A percentile compares a stretch with the other conserved stretches of the same genome.
Conservation (phyloP, 2,888 invertebrate species). For the Ametastegia equiseti region DNA sequence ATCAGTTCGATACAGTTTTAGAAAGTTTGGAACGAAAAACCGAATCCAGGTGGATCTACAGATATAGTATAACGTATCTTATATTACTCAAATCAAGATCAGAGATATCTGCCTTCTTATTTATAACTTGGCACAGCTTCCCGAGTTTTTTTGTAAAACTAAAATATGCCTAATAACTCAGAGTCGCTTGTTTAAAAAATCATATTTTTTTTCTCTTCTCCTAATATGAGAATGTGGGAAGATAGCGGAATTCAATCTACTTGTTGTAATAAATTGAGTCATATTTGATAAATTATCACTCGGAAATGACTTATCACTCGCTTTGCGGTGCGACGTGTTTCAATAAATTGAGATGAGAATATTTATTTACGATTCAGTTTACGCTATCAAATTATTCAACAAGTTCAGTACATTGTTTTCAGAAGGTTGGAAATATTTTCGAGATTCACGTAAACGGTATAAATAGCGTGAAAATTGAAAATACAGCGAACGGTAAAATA, state of each 20-base stretch:
- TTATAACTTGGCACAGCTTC: slow-evolving; percentile 43
- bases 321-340: neutral
- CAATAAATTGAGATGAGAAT: neutral
- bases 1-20: neutral
- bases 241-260: neutral
- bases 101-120: slow-evolving; percentile 17
- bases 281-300: slow-evolving; percentile 20
- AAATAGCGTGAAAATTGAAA: neutral
- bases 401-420: neutral
- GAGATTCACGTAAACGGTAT: neutral
- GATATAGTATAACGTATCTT: slow-evolving; percentile 9
- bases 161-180: neutral
- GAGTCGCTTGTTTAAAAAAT: neutral
- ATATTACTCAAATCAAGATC: slow-evolving; percentile 22
- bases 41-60: neutral
- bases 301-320: slow-evolving; percentile 18
- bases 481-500: slow-evolving; percentile 13
- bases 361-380: neutral
- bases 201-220: neutral
- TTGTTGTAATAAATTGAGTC: neutral
- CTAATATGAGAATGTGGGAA: too few relatives aligned
- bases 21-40: neutral
- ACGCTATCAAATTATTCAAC: neutral
- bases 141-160: slow-evolving; percentile 2
- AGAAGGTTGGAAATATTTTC: neutral